Evolutionary conservation across 1,140 invertebrate species (phyloP), one percentile per base, ranked within the genome.

Genomic region (Spodoptera frugiperda): DNA sequence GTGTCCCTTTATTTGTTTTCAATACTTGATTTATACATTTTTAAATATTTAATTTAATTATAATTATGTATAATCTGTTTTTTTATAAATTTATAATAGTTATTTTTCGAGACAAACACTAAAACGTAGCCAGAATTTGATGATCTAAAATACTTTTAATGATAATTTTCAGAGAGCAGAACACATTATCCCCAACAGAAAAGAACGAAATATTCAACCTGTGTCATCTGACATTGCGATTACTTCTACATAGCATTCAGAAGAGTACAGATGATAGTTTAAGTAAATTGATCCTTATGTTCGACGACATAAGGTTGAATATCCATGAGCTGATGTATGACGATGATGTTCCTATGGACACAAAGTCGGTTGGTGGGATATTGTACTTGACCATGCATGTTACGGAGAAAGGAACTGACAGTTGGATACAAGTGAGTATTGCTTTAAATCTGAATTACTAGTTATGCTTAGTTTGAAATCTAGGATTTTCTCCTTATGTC

Each of bases 311-410:
- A 80, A 84, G 80, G 68, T 48, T n/a, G 14, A 55, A 21, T 77
- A 77, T 91, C n/a, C 80, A 87, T 74, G 17, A 83, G 0, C 75
- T 93, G 1, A 49, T 91, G 51, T 86, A 82, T 75, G 82, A 91
- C 63, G 79, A 82, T 12, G 90, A 93, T 57, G 82, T 87, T 1
- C 90, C 91, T 4, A 93, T 93, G 90, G 91, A 93, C 54, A 91
- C 90, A 2, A 93, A 93, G 53, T 89, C 89, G n/a, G 81, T 93
- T 6, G 84, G 85, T 72, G 90, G 91, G 0, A 90, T 93, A 14
- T 44, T 93, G 8, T 86, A 83, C 55, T 70, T 92, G 6, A 76
- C 83, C 51, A 82, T 90, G 82, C 79, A 87, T 77, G 55, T 88
- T 10, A 70, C 83, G 21, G 81, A 89, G 30, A 82, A 87, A 67